A percentile compares a stretch with the other conserved stretches of the same genome.
Conservation (phyloP, 2,113 vertebrate genomes). For the Xenotilapia longispinis region DNA sequence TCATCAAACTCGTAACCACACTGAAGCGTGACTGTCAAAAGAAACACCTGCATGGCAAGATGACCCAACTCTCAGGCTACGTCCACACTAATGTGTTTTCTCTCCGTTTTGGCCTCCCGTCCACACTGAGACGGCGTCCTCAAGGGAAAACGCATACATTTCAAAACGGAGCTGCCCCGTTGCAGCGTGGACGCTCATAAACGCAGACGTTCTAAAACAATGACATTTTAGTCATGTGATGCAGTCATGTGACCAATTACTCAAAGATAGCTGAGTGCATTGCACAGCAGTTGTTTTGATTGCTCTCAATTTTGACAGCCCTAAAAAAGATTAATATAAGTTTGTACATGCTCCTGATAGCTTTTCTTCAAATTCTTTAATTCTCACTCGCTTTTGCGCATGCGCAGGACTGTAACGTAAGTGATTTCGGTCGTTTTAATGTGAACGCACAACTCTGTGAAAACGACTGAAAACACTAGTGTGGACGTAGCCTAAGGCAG, state of each 20-base stretch:
- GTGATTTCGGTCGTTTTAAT: accelerated
- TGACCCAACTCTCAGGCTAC: not conserved
- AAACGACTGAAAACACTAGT: not conserved
- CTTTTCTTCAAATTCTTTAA: not conserved
- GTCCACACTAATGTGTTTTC: not conserved
- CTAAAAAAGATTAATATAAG: not conserved
- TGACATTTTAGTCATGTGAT: not conserved
- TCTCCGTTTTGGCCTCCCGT: accelerated
- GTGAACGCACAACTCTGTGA: not conserved
- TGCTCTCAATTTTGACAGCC: not conserved
- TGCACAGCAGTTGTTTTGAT: not conserved
- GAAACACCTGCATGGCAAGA: not conserved
- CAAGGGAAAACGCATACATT: no score
- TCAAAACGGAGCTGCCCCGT: no score
- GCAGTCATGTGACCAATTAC: not conserved
- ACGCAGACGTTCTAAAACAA: accelerated
- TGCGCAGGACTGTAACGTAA: accelerated
- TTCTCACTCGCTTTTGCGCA: accelerated
- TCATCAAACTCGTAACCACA: accelerated
- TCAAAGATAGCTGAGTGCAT: not conserved
- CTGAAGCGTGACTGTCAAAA: not conserved
- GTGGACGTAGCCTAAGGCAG: not conserved
- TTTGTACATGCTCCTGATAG: not conserved
- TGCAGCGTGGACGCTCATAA: accelerated
- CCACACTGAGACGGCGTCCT: not conserved